Evolutionary conservation across 2,113 vertebrate species (phyloP).

Genomic region (Mola mola): DNA sequence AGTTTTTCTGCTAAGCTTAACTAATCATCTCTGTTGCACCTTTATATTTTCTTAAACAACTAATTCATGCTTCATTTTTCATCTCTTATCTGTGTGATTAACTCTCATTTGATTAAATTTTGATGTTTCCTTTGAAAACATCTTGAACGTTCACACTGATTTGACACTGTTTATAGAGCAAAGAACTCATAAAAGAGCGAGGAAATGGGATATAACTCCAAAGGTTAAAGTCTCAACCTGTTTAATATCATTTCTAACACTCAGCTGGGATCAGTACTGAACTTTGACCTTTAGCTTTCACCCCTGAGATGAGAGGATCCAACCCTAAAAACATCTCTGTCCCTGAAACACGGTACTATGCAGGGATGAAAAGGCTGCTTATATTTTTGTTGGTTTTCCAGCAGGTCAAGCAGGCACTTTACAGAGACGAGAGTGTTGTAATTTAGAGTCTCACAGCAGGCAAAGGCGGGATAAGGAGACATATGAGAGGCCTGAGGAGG

Average conservation of each 20-base stretch:
- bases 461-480: background rate
- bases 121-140: no score
- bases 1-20: no score
- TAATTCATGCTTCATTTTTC: no score
- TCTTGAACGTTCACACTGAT: background rate
- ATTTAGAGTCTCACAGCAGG: conserved; percentile 13
- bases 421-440: background rate
- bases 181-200: background rate
- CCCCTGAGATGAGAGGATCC: background rate
- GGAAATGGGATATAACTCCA: background rate
- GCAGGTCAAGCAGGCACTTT: conserved; percentile 3
- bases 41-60: no score
- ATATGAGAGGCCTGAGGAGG: background rate
- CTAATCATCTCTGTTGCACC: no score
- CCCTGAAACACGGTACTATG: background rate
- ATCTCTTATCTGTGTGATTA: no score
- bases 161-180: background rate
- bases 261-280: conserved; percentile 14
- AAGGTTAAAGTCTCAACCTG: background rate
- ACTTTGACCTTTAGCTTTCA: conserved; percentile 17
- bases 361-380: conserved; percentile 8
- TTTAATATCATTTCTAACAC: conserved; percentile 6
- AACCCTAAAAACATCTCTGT: background rate
- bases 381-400: conserved; percentile 1
- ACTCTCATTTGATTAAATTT: no score